A percentile compares a stretch with the other conserved stretches of the same genome.
phyloP scores from a whole-genome alignment of 2,797 vertebrate species.

The Typhlichthys subterraneus region DNA sequence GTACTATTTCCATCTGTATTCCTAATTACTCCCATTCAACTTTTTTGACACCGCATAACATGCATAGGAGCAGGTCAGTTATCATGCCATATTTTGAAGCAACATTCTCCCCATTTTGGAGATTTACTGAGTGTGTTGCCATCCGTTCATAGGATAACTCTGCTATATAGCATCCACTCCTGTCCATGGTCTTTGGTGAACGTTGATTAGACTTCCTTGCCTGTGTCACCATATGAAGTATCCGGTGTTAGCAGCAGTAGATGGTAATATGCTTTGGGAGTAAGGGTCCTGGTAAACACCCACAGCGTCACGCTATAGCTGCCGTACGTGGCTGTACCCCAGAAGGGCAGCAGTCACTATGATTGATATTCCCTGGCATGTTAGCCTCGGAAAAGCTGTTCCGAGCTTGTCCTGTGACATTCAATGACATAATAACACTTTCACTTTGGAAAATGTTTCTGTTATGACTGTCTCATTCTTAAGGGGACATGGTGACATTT shows the following conservation, averaged over 20 bases:
- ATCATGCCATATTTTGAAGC: conserved; percentile 43
- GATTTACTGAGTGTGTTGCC: conserved; percentile 13
- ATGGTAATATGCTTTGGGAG: conserved; percentile 48
- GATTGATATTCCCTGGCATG: conserved; percentile 70
- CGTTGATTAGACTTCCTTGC: conserved; percentile 49
- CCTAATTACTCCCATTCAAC: conserved; percentile 52
- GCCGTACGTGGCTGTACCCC: conserved; percentile 58
- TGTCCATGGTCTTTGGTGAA: conserved; percentile 49
- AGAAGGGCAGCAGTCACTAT: conserved; percentile 52
- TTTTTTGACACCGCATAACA: conserved; percentile 40
- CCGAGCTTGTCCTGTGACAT: conserved; percentile 56
- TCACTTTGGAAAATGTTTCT: conserved; percentile 22
- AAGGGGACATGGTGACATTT: conserved; percentile 68
- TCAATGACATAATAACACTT: conserved; percentile 63
- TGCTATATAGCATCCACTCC: conserved; percentile 51
- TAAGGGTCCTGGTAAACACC: conserved; percentile 32
- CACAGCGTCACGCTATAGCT: conserved; percentile 38
- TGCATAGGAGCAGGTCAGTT: conserved; percentile 34
- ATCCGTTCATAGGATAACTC: conserved; percentile 57
- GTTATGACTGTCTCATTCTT: conserved; percentile 35
- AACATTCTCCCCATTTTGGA: conserved; percentile 24
- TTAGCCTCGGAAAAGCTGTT: conserved; percentile 63
- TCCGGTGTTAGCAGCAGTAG: conserved; percentile 33
- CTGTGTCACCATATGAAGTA: conserved; percentile 27
- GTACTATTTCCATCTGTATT: conserved; percentile 21